phyloP scores from a whole-genome alignment of 2,797 vertebrate species.

The Neosalanx taihuensis region DNA sequence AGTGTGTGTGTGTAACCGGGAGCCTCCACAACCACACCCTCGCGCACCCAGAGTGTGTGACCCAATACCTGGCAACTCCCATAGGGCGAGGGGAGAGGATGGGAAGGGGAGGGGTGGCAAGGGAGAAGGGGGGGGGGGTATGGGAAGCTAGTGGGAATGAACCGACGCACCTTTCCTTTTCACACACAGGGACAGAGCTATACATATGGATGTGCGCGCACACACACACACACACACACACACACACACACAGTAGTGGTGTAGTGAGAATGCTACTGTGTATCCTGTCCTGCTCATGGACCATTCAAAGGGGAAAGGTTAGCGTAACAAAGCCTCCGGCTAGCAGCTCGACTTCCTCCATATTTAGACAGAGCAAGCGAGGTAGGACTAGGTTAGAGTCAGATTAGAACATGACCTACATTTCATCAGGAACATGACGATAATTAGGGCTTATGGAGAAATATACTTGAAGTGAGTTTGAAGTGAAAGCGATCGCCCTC shows the following conservation, averaged over 20 bases:
- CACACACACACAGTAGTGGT: constrained; percentile 11
- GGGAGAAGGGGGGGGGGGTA: constrained; percentile 8
- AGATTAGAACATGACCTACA: not conserved
- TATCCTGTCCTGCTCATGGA: constrained; percentile 16
- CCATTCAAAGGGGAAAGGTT: constrained; percentile 10
- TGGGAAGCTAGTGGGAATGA: constrained; percentile 60
- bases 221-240: constrained; percentile 11
- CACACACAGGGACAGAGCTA: constrained; percentile 34
- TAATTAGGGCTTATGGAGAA: not conserved
- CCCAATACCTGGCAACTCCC: constrained; percentile 51
- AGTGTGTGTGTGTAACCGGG: constrained; percentile 26
- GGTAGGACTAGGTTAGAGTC: too few relatives aligned
- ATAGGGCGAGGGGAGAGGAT: not conserved
- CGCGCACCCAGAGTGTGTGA: constrained; percentile 54
- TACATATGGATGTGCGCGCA: constrained; percentile 14
- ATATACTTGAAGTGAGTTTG: not conserved
- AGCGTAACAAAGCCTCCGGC: not conserved
- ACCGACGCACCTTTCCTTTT: constrained; percentile 36
- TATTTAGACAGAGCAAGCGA: too few relatives aligned
- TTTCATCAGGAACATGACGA: not conserved
- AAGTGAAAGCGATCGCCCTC: not conserved
- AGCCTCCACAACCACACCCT: constrained; percentile 51
- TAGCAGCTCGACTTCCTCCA: too few relatives aligned
- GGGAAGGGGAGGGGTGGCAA: constrained; percentile 30
- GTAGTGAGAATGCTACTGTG: constrained; percentile 32